These are phyloP conservation scores for Xenopus tropicalis DNA, from an alignment of 2,113 vertebrate genomes.

Conservation along the genomic window UCB_Xtro_10.0 CM004445.2:101042001-101042500, in stretches of 20 bases:
- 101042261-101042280: slow-evolving; percentile 93
- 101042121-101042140: no score
- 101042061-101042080: no score
- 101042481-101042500: not conserved
- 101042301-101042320: slow-evolving; percentile 93
- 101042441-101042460: slow-evolving; percentile 19
- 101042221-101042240: no score
- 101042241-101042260: slow-evolving; percentile 43
- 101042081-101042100: no score
- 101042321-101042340: slow-evolving; percentile 93
- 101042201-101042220: no score
- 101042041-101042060: no score
- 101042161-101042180: no score
- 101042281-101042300: slow-evolving; percentile 98
- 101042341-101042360: slow-evolving; percentile 91
- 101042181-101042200: no score
- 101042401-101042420: slow-evolving; percentile 96
- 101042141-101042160: no score
- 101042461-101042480: slow-evolving; percentile 16
- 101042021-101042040: no score
- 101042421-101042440: slow-evolving; percentile 1
- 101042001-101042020: no score
- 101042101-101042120: no score
- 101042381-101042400: slow-evolving; percentile 93
- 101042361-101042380: slow-evolving; percentile 96